A percentile compares a stretch with the other conserved stretches of the same genome.
These are phyloP conservation scores for Tetranychus cinnabarinus DNA, from an alignment of 1,140 invertebrate genomes.

Conservation along the genomic window DNA sequence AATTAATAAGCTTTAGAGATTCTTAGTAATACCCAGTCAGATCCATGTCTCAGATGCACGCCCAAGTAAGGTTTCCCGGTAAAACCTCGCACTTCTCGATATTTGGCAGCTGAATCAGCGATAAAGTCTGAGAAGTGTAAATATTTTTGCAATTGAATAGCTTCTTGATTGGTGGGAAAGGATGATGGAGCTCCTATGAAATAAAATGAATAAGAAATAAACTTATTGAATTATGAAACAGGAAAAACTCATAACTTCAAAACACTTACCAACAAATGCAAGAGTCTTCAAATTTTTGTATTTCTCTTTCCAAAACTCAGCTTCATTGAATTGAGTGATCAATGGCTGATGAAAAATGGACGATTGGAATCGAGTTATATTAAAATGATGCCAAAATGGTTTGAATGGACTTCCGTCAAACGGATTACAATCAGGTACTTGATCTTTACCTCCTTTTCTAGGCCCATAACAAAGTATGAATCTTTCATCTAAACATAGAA, in stretches of 20 bases:
- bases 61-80: conserved; percentile 70
- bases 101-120: conserved; percentile 32
- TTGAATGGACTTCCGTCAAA: conserved; percentile 97
- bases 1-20: too few relatives aligned
- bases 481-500: conserved; percentile 15
- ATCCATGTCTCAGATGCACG: conserved; percentile 84
- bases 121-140: conserved; percentile 56
- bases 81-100: conserved; percentile 24
- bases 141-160: conserved; percentile 57
- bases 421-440: conserved; percentile 51
- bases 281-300: conserved; percentile 7
- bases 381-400: conserved; percentile 88
- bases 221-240: background rate
- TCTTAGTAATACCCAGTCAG: conserved; percentile 64
- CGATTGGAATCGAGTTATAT: conserved; percentile 50
- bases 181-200: conserved; percentile 67
- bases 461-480: conserved; percentile 60
- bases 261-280: conserved; percentile 5
- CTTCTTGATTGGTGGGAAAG: conserved; percentile 73
- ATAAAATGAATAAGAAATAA: background rate
- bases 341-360: conserved; percentile 83
- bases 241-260: background rate
- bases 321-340: conserved; percentile 52
- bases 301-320: conserved; percentile 41
- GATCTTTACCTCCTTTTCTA: conserved; percentile 21